Conservation (phyloP, 2,888 invertebrate genomes). For the Orthonychiurus folsomi region DNA sequence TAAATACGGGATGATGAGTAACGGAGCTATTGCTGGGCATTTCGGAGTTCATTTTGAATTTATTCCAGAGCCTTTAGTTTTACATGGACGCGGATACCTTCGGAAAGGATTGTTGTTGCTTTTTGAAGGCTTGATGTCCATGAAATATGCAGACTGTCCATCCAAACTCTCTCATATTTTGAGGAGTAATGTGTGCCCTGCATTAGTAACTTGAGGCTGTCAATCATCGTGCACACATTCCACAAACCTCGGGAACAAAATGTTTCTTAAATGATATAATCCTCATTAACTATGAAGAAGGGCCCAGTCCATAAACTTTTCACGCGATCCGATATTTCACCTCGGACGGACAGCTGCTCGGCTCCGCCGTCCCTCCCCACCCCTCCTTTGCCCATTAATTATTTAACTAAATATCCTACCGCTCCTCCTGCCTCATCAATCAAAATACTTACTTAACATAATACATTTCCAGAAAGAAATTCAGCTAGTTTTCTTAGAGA, state of each 20-base stretch:
- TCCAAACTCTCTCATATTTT: not conserved
- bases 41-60: not conserved
- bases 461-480: too few relatives aligned
- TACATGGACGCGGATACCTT: not conserved
- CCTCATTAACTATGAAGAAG: not conserved
- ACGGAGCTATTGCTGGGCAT: not conserved
- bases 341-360: too few relatives aligned
- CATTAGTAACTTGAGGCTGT: not conserved
- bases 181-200: too few relatives aligned
- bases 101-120: not conserved
- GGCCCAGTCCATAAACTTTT: not conserved
- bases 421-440: not conserved
- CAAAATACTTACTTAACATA: constrained; percentile 1
- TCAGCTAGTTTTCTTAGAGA: too few relatives aligned
- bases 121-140: not conserved
- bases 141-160: not conserved
- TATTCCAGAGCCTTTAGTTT: not conserved
- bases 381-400: not conserved
- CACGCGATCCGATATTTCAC: too few relatives aligned
- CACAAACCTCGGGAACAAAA: not conserved
- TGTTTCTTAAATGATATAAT: constrained; percentile 1
- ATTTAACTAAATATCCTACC: not conserved
- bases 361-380: not conserved
- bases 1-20: not conserved
- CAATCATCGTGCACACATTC: not conserved